Conservation (phyloP, 2,797 vertebrate genomes). For the Leucoraja ocellata region DNA sequence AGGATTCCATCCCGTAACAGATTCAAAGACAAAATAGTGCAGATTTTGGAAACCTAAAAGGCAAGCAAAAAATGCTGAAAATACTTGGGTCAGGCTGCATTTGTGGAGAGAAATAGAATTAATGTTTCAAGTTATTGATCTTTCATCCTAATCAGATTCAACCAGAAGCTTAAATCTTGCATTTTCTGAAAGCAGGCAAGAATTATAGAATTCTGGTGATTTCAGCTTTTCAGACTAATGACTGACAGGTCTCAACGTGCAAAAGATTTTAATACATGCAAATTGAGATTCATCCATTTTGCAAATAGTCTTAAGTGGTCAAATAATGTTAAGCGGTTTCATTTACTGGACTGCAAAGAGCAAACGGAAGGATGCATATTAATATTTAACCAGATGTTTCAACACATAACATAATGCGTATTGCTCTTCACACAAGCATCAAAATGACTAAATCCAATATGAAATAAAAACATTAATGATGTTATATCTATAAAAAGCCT, state of each 20-base stretch:
- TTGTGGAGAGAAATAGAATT: too few species aligned
- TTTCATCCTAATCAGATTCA: too few species aligned
- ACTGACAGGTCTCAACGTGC: background rate
- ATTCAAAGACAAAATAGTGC: background rate
- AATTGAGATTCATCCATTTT: background rate
- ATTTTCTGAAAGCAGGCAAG: background rate
- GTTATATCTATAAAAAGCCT: too few species aligned
- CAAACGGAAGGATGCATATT: background rate
- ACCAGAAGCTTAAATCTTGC: background rate
- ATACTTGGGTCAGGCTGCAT: too few species aligned
- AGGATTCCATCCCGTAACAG: background rate
- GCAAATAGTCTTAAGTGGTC: background rate
- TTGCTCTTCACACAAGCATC: background rate
- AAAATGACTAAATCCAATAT: background rate
- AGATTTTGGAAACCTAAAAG: too few species aligned
- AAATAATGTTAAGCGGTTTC: background rate
- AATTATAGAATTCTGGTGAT: background rate
- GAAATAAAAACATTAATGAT: background rate
- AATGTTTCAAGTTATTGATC: too few species aligned
- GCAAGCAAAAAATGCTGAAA: too few species aligned
- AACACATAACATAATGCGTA: background rate
- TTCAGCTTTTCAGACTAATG: background rate
- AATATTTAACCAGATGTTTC: slow-evolving; percentile 11
- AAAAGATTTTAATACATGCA: background rate
- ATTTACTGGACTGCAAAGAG: background rate